Conservation (phyloP, 2,797 vertebrate species). For the Salarias fasciatus region DNA sequence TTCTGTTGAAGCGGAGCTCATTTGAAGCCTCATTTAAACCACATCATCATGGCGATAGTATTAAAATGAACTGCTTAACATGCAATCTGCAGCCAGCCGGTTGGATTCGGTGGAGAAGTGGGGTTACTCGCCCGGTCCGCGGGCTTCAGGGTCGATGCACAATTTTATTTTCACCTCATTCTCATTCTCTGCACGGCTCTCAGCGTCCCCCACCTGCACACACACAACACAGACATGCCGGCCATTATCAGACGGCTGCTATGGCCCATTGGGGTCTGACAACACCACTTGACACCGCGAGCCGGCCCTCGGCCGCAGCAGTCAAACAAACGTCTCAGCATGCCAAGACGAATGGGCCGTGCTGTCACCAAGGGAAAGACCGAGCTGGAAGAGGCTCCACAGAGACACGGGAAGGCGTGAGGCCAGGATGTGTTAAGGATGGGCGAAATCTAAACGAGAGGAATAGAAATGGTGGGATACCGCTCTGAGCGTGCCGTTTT, state of each 20-base stretch:
- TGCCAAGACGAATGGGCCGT: background rate
- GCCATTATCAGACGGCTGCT: constrained; percentile 22
- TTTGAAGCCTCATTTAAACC: constrained; percentile 79
- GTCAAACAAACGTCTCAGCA: constrained; percentile 49
- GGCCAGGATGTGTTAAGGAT: background rate
- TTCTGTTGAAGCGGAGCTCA: constrained; percentile 78
- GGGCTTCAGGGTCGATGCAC: too few species aligned
- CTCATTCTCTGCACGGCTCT: constrained; percentile 18
- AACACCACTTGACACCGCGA: constrained; percentile 10
- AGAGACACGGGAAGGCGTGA: constrained; percentile 2
- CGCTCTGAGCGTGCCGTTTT: constrained; percentile 26
- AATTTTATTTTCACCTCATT: constrained; percentile 47
- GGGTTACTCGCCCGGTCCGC: constrained; percentile 4
- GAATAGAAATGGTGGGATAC: constrained; percentile 15
- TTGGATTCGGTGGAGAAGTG: background rate
- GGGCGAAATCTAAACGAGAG: constrained; percentile 14
- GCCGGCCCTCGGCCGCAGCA: constrained; percentile 19
- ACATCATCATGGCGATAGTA: constrained; percentile 67
- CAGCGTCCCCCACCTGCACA: constrained; percentile 3
- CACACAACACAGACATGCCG: constrained; percentile 23
- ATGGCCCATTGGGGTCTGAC: constrained; percentile 40
- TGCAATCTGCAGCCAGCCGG: constrained; percentile 26
- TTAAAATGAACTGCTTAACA: constrained; percentile 66
- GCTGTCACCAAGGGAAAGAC: constrained; percentile 9
- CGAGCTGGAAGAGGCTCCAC: constrained; percentile 1